A percentile compares a stretch with the other conserved stretches of the same genome.
Conservation (phyloP, 92 coral and sea anemone species). For the Phymanthus crucifer region DNA sequence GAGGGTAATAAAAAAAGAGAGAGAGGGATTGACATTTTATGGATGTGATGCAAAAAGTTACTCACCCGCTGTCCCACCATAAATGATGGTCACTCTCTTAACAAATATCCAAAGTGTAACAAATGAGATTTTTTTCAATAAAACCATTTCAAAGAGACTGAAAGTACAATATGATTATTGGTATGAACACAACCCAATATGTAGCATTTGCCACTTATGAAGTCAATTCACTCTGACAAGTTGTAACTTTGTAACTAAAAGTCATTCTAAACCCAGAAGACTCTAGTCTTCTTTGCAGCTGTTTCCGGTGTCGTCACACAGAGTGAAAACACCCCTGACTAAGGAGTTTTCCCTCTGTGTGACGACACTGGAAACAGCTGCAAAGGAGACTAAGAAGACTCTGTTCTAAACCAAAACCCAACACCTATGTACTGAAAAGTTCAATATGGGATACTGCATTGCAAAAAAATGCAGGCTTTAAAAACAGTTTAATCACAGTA, state of each 20-base stretch:
- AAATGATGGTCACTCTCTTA: neutral
- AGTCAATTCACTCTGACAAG: neutral
- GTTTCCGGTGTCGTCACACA: too few species aligned
- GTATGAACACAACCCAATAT: neutral
- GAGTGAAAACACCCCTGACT: too few species aligned
- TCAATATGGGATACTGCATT: neutral
- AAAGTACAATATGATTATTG: neutral
- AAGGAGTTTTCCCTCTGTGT: too few species aligned
- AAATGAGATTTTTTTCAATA: neutral
- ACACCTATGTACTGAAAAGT: neutral
- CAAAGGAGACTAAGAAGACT: too few species aligned
- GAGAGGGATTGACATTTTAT: neutral
- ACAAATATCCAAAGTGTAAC: neutral
- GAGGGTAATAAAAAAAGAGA: neutral
- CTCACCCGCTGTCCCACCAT: neutral
- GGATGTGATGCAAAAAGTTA: neutral
- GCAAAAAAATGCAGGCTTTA: conserved; percentile 1
- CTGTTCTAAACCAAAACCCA: neutral
- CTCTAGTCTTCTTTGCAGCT: too few species aligned
- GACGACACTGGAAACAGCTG: too few species aligned
- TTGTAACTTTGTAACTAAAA: neutral
- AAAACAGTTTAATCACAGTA: neutral
- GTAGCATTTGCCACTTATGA: neutral
- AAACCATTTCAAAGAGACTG: neutral
- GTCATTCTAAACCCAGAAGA: neutral